These are phyloP conservation scores for Anomalospiza imberbis DNA, from an alignment of 2,797 vertebrate genomes.

Conservation along the genomic window DNA sequence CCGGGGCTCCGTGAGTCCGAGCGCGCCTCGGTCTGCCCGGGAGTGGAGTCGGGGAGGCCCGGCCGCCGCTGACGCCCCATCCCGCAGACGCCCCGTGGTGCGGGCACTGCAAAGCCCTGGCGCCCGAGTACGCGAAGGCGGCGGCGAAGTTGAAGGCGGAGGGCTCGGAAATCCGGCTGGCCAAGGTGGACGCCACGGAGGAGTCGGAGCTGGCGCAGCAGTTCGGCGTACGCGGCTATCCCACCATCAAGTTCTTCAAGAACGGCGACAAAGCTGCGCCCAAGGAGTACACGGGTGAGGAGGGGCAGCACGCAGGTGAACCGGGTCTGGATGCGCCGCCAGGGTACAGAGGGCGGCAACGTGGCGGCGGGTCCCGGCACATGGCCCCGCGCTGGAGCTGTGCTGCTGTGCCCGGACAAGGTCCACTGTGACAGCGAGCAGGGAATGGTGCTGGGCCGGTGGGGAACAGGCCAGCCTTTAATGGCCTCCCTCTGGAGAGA, in stretches of 20 bases:
- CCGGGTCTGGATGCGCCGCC: not conserved
- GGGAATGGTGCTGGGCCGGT: not conserved
- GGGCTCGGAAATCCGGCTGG: conserved; percentile 86
- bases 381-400: rapidly evolving
- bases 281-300: conserved; percentile 92
- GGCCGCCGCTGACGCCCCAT: not conserved
- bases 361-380: not conserved
- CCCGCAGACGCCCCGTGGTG: conserved; percentile 95
- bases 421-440: not conserved
- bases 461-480: rapidly evolving
- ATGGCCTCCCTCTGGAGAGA: no score
- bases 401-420: not conserved
- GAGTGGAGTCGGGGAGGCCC: rapidly evolving
- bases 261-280: conserved; percentile 87
- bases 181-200: conserved; percentile 95
- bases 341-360: not conserved
- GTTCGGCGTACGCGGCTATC: conserved; percentile 91
- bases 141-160: conserved; percentile 87
- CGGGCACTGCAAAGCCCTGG: conserved; percentile 98
- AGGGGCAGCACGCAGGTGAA: not conserved
- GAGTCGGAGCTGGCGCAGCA: conserved; percentile 93
- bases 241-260: conserved; percentile 98
- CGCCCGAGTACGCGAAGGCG: conserved; percentile 91
- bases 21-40: not conserved
- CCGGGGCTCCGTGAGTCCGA: conserved; percentile 16